Base-by-base conservation (phyloP, 2,888 invertebrate genomes). In the Pammene fasciana region DNA sequence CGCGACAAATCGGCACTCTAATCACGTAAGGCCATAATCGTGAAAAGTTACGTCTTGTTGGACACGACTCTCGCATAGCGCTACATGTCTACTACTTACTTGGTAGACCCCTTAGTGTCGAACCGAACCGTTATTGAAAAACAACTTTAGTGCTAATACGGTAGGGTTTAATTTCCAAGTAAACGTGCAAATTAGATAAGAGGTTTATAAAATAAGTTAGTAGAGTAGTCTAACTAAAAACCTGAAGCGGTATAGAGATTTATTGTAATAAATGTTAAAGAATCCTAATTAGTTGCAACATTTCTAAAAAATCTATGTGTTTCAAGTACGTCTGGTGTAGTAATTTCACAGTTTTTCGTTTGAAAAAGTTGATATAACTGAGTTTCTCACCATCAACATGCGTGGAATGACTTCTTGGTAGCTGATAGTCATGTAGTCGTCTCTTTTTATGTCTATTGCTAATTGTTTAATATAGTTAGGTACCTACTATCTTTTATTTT, bases 11-110 rank as follows among this genome's bases (percentile, higher is more conserved):
- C 79, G 76, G 72, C 68, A 75, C 67, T 43, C 76, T 54, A 43
- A 48, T 73, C 77, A 76, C 78, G 78, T 78, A 75, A 43, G 16
- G 72, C 74, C 66, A 75, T 78, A 76, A 78, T 75, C 74, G 74
- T 75, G 75, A 76, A 70, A 75, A 70, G 72, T 73, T 72, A 68
- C 74, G 67, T 72, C 73, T 66, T 72, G 75, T 78, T 77, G 75
- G 75, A 77, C 76, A 76, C 61, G 71, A 74, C 74, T 74, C 75
- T 75, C 75, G 72, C 75, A 77, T 76, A 71, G 72, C 75, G 71
- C 71, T 54, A 65, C 68, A 70, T 60, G 46, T 65, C 43, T 34
- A 55, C 26, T 45, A 16, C 8, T 36, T 55, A 54, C 55, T n/a
- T 45, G 11, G 16, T 36, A 43, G n/a, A 41, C 38, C 50, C 9